Base-by-base conservation (phyloP, 2,797 vertebrate species). In the Tadarida brasiliensis region DNA sequence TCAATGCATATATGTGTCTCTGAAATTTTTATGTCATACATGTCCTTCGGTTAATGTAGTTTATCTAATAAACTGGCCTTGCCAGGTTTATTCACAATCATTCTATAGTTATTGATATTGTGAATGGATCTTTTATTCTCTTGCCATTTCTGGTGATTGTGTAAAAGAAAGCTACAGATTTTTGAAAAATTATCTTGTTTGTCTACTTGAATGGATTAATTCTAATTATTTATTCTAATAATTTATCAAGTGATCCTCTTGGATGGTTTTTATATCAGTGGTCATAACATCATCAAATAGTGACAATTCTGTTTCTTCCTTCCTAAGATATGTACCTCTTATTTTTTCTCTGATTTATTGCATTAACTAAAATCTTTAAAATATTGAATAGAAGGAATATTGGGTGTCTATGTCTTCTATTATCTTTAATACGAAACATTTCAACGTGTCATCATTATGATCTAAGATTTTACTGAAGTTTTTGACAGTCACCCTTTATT, bases 381-480 rank as follows among this genome's bases (percentile, higher is more conserved):
- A 67, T 90, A 20, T 71, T 90, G 65, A 80, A n/a, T 49, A 77
- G 56, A 39, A 87, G 15, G 14, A 87, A 11, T 78, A 80, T 47
- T 94, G 65, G 11, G 1, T 28, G 73, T 57, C 16, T 24, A 16
- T 91, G 12, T 57, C 16, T 94, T 82, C 61, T 33, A 35, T 44
- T 94, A 28, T 26, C 4, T 85, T 76, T 56, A 76, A 28, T 67
- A 26, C 39, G 10, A 39, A 94, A 93, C 85, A 20, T 8, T 80
- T 90, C 57, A 77, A 33, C 59, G 71, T 33, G 28, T 90, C 54
- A 47, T 73, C 47, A 22, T 49, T 70, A 92, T 35, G 39, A 90
- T 90, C 44, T 70, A 92, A n/a, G 47, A 90, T 90, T 95, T 76
- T 87, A 17, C 54, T 80, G 20, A 67, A 59, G 19, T 47, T 80